Base-by-base conservation (phyloP, 2,797 vertebrate species). In the Sebastes iracundus region DNA sequence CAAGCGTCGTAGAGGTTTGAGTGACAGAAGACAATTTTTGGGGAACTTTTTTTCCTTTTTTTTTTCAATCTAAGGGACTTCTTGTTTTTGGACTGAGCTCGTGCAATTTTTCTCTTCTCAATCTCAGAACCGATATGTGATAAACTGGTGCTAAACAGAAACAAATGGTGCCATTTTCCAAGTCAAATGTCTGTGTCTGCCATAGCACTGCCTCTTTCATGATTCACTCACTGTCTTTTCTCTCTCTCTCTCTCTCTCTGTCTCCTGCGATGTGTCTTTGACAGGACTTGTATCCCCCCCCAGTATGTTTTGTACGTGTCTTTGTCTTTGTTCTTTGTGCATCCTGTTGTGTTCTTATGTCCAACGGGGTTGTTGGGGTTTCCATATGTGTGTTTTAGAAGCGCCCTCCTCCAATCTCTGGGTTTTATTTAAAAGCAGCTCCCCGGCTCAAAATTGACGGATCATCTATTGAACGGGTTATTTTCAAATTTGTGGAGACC, bases 31-130 rank as follows among this genome's bases (percentile, higher is more conserved):
- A 88, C 60, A 30, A 18, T 79, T 82, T 78, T 74, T 65, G 58
- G 75, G 73, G 63, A 71, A 69, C 38, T 62, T 73, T 71, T 82
- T 72, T 72, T 25, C 16, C 23, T 69, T 68, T 53, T 60, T 76
- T 77, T 74, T 81, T 66, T 35, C 68, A 76, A 77, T 77, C 77
- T 83, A 89, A 93, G 83, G 89, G 84, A 92, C 87, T 87, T 72
- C 64, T 86, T 78, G 68, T 85, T 82, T 91, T 90, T 81, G 87
- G 92, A 94, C 92, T 92, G 94, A 95, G 94, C 91, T 92, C 64
- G 88, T 95, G 91, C 92, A 93, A 85, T 94, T 95, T 96, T 96
- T 96, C 96, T 96, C 96, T 96, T 96, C 96, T 96, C 96, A 96
- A 95, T 95, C 95, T 96, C 96, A 96, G 96, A 96, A 96, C 96